A percentile compares a stretch with the other conserved stretches of the same genome.
Conservation (phyloP, 1,140 invertebrate species). For the Chlorops oryzae region DNA sequence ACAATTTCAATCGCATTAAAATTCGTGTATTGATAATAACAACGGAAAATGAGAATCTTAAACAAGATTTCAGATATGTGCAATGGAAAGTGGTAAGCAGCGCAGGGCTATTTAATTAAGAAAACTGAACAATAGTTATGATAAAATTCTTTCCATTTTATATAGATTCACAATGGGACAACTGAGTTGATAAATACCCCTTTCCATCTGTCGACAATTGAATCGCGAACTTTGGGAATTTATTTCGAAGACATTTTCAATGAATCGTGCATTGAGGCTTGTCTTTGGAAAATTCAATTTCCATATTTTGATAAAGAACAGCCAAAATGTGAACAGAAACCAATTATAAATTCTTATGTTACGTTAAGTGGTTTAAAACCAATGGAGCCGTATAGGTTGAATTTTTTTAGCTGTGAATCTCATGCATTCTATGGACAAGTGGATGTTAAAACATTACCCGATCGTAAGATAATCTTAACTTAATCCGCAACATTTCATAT, state of each 20-base stretch:
- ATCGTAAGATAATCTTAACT: slow-evolving; percentile 34
- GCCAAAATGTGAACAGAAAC: slow-evolving; percentile 30
- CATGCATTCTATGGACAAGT: slow-evolving; percentile 39
- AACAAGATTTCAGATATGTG: slow-evolving; percentile 45
- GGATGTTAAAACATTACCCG: slow-evolving; percentile 35
- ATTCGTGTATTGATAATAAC: slow-evolving; percentile 43
- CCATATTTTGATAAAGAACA: slow-evolving; percentile 26
- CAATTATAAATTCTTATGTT: slow-evolving; percentile 33
- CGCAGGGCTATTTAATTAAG: neutral
- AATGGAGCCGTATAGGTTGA: slow-evolving; percentile 30
- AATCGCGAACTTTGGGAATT: slow-evolving; percentile 35
- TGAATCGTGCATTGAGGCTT: slow-evolving; percentile 36
- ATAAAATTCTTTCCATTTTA: neutral
- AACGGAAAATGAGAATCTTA: slow-evolving; percentile 35
- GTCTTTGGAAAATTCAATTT: slow-evolving; percentile 29
- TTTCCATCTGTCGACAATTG: slow-evolving; percentile 33
- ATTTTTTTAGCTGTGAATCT: slow-evolving; percentile 37
- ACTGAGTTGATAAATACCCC: slow-evolving; percentile 35
- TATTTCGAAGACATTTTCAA: slow-evolving; percentile 40
- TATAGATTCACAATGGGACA: slow-evolving; percentile 40
- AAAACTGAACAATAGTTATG: neutral
- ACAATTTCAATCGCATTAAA: slow-evolving; percentile 35
- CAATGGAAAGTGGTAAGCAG: slow-evolving; percentile 47
- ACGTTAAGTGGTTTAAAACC: slow-evolving; percentile 29
- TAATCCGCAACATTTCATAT: no score